Evolutionary conservation across 2,113 vertebrate genomes (phyloP).

Genomic region (Charina bottae): DNA sequence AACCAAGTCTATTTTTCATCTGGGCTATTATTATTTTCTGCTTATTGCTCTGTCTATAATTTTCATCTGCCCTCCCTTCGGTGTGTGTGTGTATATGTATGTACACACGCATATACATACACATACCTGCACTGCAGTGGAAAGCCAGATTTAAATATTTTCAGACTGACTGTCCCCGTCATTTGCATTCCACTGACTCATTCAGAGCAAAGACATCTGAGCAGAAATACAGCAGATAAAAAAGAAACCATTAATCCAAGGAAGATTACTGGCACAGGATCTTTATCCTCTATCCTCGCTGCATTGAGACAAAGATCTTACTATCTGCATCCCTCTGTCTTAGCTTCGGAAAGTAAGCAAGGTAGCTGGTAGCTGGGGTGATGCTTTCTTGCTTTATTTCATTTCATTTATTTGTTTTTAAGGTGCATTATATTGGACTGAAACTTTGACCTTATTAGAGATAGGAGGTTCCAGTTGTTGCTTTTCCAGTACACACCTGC

Average conservation of each 20-base stretch:
- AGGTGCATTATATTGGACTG: constrained; percentile 68
- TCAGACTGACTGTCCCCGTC: constrained; percentile 79
- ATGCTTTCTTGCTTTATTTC: constrained; percentile 4
- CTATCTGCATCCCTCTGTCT: constrained; percentile 82
- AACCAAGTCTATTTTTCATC: constrained; percentile 73
- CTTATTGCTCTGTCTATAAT: constrained; percentile 71
- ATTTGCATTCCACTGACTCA: constrained; percentile 99
- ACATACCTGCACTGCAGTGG: constrained; percentile 80
- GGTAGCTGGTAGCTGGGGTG: constrained; percentile 69
- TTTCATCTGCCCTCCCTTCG: constrained; percentile 72
- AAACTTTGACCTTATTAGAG: constrained; percentile 50
- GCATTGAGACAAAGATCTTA: constrained; percentile 86
- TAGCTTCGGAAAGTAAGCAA: constrained; percentile 80
- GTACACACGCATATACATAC: constrained; percentile 36
- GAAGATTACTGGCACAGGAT: constrained; percentile 98
- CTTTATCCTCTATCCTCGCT: constrained; percentile 92
- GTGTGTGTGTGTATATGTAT: constrained; percentile 59
- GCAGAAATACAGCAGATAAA: constrained; percentile 98
- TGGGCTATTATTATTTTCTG: constrained; percentile 64
- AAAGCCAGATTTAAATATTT: constrained; percentile 85
- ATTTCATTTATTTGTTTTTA: constrained; percentile 67
- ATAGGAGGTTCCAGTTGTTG: constrained; percentile 39
- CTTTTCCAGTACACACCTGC: constrained; percentile 46
- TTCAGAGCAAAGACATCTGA: constrained; percentile 97
- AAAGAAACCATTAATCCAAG: constrained; percentile 99